phyloP scores from a whole-genome alignment of 2,888 invertebrate genomes.

The Lithophane semibrunnea region DNA sequence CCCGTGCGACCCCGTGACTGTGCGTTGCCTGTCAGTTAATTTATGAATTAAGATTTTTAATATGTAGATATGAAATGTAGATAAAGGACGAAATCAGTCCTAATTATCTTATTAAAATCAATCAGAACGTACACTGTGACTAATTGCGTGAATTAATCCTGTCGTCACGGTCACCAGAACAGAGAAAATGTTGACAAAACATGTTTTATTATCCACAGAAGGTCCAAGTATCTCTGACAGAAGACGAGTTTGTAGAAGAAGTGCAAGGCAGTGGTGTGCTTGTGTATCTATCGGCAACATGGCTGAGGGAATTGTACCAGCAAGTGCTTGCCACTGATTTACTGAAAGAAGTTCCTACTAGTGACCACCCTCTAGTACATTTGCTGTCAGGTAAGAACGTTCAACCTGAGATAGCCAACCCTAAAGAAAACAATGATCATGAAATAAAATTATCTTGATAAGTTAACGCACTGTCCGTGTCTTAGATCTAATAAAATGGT shows the following conservation, averaged over 20 bases:
- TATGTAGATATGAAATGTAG: background rate
- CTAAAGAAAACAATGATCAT: background rate
- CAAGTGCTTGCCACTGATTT: slow-evolving; percentile 94
- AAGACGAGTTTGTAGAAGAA: slow-evolving; percentile 97
- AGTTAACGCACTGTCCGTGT: background rate
- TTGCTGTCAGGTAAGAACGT: slow-evolving; percentile 92
- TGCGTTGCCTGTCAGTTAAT: background rate
- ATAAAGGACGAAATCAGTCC: background rate
- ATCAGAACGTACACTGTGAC: background rate
- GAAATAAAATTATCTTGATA: background rate
- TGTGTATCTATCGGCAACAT: slow-evolving; percentile 97
- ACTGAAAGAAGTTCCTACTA: slow-evolving; percentile 92
- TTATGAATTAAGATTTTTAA: background rate
- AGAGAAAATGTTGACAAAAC: background rate
- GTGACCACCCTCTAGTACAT: slow-evolving; percentile 93
- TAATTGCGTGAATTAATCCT: background rate
- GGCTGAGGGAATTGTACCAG: slow-evolving; percentile 98
- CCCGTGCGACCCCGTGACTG: background rate
- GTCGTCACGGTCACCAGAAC: background rate
- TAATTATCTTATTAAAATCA: background rate
- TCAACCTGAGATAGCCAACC: background rate
- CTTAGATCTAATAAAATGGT: background rate
- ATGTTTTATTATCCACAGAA: slow-evolving; percentile 69
- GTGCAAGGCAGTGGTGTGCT: slow-evolving; percentile 97
- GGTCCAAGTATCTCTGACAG: slow-evolving; percentile 91